phyloP scores from a whole-genome alignment of 2,888 invertebrate species.

The Abscondita cerata region DNA sequence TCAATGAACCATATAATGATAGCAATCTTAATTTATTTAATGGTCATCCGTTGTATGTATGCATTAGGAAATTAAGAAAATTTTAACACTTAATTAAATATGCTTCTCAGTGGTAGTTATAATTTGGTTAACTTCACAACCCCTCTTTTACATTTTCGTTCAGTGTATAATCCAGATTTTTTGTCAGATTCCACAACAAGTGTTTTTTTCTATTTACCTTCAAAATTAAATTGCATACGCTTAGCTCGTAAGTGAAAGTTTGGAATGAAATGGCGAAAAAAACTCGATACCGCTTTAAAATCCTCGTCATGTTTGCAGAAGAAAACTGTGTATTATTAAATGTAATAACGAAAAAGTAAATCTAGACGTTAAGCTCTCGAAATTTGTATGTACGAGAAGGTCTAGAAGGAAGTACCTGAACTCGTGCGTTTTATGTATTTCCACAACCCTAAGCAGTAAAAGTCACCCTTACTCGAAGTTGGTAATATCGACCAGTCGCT shows the following conservation, averaged over 20 bases:
- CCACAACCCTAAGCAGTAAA: conserved; percentile 29
- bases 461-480: conserved; percentile 27
- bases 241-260: no score
- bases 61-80: conserved; percentile 22
- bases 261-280: no score
- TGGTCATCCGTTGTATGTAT: conserved; percentile 16
- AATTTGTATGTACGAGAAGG: not conserved
- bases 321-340: no score
- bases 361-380: conserved; percentile 1
- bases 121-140: conserved; percentile 12
- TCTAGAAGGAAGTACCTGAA: conserved; percentile 21
- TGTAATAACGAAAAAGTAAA: no score
- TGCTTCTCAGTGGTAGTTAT: conserved; percentile 13
- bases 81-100: conserved; percentile 21
- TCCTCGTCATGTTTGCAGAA: no score
- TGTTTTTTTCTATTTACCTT: not conserved
- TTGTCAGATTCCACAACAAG: not conserved
- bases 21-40: conserved; percentile 20
- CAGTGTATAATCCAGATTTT: not conserved
- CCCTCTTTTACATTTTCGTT: not conserved
- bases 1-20: conserved; percentile 21
- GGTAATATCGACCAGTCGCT: conserved; percentile 25
- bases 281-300: no score
- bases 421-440: conserved; percentile 28
- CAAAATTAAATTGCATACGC: not conserved